Conservation (phyloP, 2,113 vertebrate genomes). For the Ptilonorhynchus violaceus region DNA sequence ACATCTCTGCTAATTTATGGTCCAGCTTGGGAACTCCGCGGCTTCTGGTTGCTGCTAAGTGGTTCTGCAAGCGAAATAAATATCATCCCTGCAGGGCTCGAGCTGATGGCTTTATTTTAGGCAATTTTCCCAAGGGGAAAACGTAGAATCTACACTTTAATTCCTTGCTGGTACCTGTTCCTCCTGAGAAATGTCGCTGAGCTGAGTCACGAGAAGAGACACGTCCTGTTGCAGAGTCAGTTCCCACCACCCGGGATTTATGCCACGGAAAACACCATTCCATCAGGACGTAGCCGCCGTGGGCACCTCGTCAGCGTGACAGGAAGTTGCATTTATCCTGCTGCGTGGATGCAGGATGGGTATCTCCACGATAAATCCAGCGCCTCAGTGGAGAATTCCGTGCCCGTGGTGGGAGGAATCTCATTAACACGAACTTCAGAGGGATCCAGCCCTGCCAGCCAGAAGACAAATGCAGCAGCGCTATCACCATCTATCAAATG, state of each 20-base stretch:
- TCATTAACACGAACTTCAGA: constrained; percentile 56
- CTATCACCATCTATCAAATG: constrained; percentile 59
- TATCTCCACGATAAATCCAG: neutral
- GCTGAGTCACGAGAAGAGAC: neutral
- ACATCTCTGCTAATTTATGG: neutral
- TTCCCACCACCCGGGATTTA: neutral
- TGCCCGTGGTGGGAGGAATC: constrained; percentile 47
- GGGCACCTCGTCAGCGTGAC: neutral
- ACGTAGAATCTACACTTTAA: neutral
- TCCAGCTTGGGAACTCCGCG: neutral
- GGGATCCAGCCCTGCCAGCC: constrained; percentile 38
- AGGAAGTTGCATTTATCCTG: neutral
- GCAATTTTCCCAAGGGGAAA: neutral
- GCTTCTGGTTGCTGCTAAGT: neutral
- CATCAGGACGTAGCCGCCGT: neutral
- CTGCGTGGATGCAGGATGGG: neutral
- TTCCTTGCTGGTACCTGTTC: neutral
- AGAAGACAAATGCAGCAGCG: constrained; percentile 54
- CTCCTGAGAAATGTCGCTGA: neutral
- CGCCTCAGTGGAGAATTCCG: neutral
- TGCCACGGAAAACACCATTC: neutral
- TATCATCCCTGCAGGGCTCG: neutral
- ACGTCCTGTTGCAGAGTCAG: neutral
- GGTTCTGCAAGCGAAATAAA: neutral
- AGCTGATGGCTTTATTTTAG: constrained; percentile 14